Percentiles rank a stretch among this genome's conserved stretches.
These are phyloP conservation scores for Brotogeris chrysoptera DNA, from an alignment of 2,797 vertebrate genomes.

Conservation along the genomic window DNA sequence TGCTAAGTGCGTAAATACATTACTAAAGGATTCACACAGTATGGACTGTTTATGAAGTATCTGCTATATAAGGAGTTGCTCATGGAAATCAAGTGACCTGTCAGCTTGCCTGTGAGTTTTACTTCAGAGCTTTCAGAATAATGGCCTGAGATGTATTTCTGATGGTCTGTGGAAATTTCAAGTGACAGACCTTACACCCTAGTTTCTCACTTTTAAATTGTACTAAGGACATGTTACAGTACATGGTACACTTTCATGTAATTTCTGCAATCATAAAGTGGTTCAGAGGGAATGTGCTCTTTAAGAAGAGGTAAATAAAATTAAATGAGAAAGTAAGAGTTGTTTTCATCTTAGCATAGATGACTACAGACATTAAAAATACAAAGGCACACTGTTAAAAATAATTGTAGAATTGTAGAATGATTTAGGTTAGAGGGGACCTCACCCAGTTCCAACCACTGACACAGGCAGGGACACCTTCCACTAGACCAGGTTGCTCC, in stretches of 20 bases:
- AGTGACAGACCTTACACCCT: neutral
- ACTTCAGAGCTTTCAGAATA: neutral
- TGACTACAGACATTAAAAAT: neutral
- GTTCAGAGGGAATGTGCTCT: neutral
- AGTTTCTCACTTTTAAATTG: neutral
- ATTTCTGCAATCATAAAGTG: neutral
- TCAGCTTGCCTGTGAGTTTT: neutral
- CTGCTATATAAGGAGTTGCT: neutral
- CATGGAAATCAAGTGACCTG: neutral
- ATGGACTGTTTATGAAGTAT: neutral
- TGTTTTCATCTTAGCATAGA: neutral
- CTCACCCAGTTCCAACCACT: neutral
- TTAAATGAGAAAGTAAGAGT: constrained; percentile 6
- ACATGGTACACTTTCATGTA: neutral
- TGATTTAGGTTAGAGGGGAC: neutral
- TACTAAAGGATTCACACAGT: neutral
- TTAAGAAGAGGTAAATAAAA: neutral
- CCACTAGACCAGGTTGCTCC: neutral
- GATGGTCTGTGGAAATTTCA: neutral
- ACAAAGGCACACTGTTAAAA: neutral
- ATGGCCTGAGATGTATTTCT: neutral
- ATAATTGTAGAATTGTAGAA: neutral
- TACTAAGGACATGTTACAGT: neutral
- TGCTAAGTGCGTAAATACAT: neutral
- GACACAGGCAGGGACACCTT: neutral